These are phyloP conservation scores for Actinostola sp. DNA, from an alignment of 92 coral and sea anemone genomes.

Conservation along the genomic window DNA sequence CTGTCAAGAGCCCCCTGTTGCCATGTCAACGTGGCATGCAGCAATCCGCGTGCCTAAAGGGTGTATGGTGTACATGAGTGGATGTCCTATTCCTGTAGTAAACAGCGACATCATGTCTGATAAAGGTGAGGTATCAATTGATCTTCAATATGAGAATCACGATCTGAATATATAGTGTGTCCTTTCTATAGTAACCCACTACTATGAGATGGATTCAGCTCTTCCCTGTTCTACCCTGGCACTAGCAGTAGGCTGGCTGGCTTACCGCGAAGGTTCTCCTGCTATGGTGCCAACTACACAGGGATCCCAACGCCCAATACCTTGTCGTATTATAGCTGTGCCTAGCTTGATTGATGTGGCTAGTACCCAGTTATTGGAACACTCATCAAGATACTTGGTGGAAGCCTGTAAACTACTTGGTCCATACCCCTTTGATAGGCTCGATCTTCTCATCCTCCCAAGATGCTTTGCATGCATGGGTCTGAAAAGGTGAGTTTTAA, in stretches of 20 bases:
- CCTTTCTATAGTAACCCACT: slow-evolving; percentile 65
- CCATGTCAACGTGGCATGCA: slow-evolving; percentile 99
- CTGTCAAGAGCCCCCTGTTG: slow-evolving; percentile 98
- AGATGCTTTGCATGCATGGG: slow-evolving; percentile 99
- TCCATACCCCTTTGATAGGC: slow-evolving; percentile 88
- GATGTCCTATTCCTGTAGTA: slow-evolving; percentile 54
- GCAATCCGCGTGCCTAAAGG: slow-evolving; percentile 91
- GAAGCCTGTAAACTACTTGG: slow-evolving; percentile 95
- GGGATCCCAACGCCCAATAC: slow-evolving; percentile 47
- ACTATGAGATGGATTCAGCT: slow-evolving; percentile 84
- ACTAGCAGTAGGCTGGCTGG: slow-evolving; percentile 94
- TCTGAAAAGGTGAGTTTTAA: slow-evolving; percentile 74
- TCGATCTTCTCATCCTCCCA: slow-evolving; percentile 84
- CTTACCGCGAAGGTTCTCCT: slow-evolving; percentile 63
- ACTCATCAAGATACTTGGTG: slow-evolving; percentile 74
- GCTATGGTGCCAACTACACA: slow-evolving; percentile 51
- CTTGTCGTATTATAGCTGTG: slow-evolving; percentile 90
- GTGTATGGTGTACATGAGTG: slow-evolving; percentile 95
- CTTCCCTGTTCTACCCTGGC: slow-evolving; percentile 98
- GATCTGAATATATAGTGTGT: neutral
- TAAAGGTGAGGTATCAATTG: slow-evolving; percentile 7
- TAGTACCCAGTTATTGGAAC: slow-evolving; percentile 74
- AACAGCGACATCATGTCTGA: slow-evolving; percentile 8
- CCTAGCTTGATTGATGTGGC: slow-evolving; percentile 87
- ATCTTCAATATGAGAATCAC: too few species aligned